Evolutionary conservation across 2,113 vertebrate species (phyloP), one percentile per base, ranked within the genome.

Genomic region (Leucoraja erinaceus): DNA sequence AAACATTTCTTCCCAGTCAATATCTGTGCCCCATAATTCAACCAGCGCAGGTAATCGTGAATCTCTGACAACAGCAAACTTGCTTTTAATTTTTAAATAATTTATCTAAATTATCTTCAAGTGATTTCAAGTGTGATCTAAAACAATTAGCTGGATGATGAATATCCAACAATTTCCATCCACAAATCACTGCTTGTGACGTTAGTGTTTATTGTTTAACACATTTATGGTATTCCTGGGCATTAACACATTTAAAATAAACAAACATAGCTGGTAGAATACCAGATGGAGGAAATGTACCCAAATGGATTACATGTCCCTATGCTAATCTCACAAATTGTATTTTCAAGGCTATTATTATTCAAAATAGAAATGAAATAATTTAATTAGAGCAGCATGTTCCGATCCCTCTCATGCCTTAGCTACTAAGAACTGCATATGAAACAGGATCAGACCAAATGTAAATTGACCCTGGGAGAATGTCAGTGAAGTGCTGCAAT

Each of bases 211-310:
- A 84, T 4, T 61, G 54, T n/a, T 84, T 59, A 84, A 84, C 81
- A 84, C 25, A 59, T 84, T 9, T 28, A n/a, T n/a, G 56, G 10
- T 3, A 61, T 84, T 84, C 81, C 54, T 28, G 54, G 20, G 54
- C 56, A 56, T 83, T 83, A 84, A 59, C 47, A 84, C 54, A 59
- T 61, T 56, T 61, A 59, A 84, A 84, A 84, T 84, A 83, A 83
- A n/a, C 56, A 84, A 25, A n/a, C 81, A 84, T 28, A 22, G 10
- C 56, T 59, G 81, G 10, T 84, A 5, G 56, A n/a, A 4, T 84
- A 28, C 6, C 54, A n/a, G 81, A 61, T 16, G 25, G 81, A 75
- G 72, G 22, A 75, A 75, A 75, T 59, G 56, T 25, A 84, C 59
- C 25, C 56, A 0, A 54, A 56, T n/a, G 9, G 79, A 56, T 83